phyloP scores from a whole-genome alignment of 1,140 invertebrate species.

The Bombus affinis region DNA sequence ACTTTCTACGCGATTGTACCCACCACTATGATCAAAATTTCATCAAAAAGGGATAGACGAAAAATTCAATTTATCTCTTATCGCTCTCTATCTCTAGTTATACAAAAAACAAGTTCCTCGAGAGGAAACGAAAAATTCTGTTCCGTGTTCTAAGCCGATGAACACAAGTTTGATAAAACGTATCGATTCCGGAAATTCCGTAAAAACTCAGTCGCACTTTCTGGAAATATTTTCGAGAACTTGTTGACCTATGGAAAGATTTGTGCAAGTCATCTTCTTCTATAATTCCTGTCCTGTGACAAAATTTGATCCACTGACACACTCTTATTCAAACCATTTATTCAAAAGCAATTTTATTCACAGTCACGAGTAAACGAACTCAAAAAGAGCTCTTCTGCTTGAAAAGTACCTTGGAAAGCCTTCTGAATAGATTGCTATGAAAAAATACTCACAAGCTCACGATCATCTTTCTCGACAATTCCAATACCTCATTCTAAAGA shows the following conservation, averaged over 20 bases:
- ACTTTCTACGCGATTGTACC: neutral
- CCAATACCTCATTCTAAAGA: neutral
- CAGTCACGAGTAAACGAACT: neutral
- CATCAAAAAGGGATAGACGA: neutral
- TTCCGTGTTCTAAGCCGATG: too few species aligned
- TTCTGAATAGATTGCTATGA: too few species aligned
- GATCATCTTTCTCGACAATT: too few species aligned
- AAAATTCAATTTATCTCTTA: neutral
- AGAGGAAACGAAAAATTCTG: neutral
- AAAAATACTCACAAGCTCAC: too few species aligned
- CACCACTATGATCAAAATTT: too few species aligned
- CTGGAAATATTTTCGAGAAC: neutral
- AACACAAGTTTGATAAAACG: too few species aligned
- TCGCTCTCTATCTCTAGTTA: neutral
- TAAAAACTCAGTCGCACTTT: too few species aligned
- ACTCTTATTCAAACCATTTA: too few species aligned
- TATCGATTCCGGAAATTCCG: too few species aligned
- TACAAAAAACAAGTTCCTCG: neutral
- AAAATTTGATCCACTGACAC: neutral
- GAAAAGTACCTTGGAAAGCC: too few species aligned
- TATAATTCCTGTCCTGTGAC: neutral
- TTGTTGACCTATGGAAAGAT: neutral
- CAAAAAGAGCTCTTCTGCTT: too few species aligned
- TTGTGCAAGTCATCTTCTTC: neutral
- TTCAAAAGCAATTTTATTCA: neutral